Base-by-base conservation (phyloP, 2,888 invertebrate species). In the Calephelis perditalis region DNA sequence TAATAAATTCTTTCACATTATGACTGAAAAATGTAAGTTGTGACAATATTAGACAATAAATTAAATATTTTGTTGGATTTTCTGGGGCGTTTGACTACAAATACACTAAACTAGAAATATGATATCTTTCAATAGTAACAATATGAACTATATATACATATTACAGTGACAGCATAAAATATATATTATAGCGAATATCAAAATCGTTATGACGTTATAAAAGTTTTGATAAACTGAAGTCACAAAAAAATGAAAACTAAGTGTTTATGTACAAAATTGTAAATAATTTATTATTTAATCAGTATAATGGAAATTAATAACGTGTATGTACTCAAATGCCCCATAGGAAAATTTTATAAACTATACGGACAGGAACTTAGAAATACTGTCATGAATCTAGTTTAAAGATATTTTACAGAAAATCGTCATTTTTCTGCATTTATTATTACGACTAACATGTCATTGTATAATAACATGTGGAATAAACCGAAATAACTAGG, bases 361-460 rank as follows among this genome's bases (percentile, higher is more conserved):
- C 26, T 49, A 10, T 26, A 47, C 10, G 26, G 49, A 49, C 26
- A 26, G 49, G 11, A 35, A 52, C 35, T 35, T 52, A 26, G 7
- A 52, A 52, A 52, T 52, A 52, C 35, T 52, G 35, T 26, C 49
- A 26, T 26, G 52, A 52, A 35, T 15, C 7, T 54, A 54, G 52
- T 35, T 11, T 54, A 54, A 35, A 71, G 75, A 77, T 78, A 73
- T 76, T 77, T 70, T 76, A 71, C 81, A 82, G 77, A 78, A 79
- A 71, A 74, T 77, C 75, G 75, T 74, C 74, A 76, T 72, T 77
- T 86, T 88, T 87, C 84, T 77, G 89, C 89, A 90, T 90, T 90
- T 90, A 89, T 82, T 40, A 40, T 40, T 40, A 79, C 75, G 78
- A 84, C 80, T 79, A 85, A 84, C 86, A 84, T 76, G 75, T 72